Conservation (phyloP, 2,797 vertebrate species). For the Pseudochirops corinnae region DNA sequence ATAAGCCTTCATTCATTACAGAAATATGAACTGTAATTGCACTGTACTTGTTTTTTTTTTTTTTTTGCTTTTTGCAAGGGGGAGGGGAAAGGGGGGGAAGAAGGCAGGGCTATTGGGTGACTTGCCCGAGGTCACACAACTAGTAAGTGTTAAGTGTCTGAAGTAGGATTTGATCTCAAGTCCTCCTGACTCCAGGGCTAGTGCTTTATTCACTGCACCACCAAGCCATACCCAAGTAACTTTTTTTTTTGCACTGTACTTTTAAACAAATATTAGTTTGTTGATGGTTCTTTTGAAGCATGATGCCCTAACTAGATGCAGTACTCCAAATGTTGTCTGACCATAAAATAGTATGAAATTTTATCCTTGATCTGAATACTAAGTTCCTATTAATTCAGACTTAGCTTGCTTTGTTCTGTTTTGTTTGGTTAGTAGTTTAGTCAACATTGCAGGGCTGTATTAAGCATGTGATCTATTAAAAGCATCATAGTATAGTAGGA, state of each 20-base stretch:
- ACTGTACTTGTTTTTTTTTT: neutral
- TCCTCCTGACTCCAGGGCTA: too few relatives aligned
- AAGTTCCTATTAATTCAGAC: neutral
- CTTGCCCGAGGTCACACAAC: too few relatives aligned
- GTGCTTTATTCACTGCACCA: too few relatives aligned
- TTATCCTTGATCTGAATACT: neutral
- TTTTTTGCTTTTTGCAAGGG: too few relatives aligned
- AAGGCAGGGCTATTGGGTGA: too few relatives aligned
- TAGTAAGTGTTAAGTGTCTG: too few relatives aligned
- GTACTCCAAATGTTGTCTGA: neutral
- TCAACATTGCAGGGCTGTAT: neutral
- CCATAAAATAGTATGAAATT: neutral
- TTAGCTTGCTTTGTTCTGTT: neutral
- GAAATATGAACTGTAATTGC: neutral
- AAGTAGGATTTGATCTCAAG: too few relatives aligned
- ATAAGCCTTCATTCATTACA: neutral
- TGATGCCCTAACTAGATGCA: neutral
- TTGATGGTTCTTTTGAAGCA: neutral
- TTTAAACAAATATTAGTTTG: neutral
- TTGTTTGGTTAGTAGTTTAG: neutral
- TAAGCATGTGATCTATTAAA: neutral
- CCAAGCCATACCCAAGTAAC: too few relatives aligned
- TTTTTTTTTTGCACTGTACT: neutral
- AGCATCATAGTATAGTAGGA: neutral
- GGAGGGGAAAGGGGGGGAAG: too few relatives aligned